Evolutionary conservation across 2,797 vertebrate genomes (phyloP).

Genomic region (Acanthurus lineatus): DNA sequence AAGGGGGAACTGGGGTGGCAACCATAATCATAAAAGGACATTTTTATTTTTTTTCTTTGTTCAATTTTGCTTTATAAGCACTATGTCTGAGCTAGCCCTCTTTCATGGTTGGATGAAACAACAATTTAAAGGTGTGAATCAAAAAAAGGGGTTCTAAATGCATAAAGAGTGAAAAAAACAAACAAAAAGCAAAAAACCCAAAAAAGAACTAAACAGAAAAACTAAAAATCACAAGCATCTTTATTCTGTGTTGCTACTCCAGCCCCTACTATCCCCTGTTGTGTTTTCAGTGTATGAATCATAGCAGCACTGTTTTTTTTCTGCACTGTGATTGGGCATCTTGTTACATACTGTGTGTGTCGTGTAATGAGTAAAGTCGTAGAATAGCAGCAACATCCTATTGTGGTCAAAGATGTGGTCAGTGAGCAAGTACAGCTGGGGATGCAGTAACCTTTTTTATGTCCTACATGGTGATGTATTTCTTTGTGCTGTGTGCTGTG

Average conservation of each 20-base stretch:
- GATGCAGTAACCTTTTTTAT: neutral
- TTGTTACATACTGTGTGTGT: slow-evolving; percentile 65
- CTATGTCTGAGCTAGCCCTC: neutral
- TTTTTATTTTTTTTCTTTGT: neutral
- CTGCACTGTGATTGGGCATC: slow-evolving; percentile 70
- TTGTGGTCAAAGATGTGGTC: slow-evolving; percentile 27
- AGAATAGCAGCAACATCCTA: slow-evolving; percentile 51
- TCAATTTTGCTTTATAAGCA: slow-evolving; percentile 5
- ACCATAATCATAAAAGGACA: slow-evolving; percentile 18
- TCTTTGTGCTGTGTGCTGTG: slow-evolving; percentile 20
- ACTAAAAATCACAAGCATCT: neutral
- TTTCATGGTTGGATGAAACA: neutral
- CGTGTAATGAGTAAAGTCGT: slow-evolving; percentile 55
- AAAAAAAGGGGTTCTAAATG: too few relatives aligned
- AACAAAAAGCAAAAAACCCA: too few relatives aligned
- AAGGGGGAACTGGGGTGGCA: slow-evolving; percentile 80
- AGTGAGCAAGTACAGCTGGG: slow-evolving; percentile 3
- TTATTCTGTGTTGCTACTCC: slow-evolving; percentile 74
- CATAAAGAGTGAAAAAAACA: neutral
- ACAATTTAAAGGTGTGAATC: neutral
- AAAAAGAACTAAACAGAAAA: too few relatives aligned
- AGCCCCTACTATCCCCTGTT: slow-evolving; percentile 77
- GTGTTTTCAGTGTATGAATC: slow-evolving; percentile 79
- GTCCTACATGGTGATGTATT: slow-evolving; percentile 2
- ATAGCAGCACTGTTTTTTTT: slow-evolving; percentile 64